Percentiles rank a stretch among this genome's conserved stretches.
These are phyloP conservation scores for Ctenoplectra terminalis DNA, from an alignment of 1,140 invertebrate species.

Conservation along the genomic window DNA sequence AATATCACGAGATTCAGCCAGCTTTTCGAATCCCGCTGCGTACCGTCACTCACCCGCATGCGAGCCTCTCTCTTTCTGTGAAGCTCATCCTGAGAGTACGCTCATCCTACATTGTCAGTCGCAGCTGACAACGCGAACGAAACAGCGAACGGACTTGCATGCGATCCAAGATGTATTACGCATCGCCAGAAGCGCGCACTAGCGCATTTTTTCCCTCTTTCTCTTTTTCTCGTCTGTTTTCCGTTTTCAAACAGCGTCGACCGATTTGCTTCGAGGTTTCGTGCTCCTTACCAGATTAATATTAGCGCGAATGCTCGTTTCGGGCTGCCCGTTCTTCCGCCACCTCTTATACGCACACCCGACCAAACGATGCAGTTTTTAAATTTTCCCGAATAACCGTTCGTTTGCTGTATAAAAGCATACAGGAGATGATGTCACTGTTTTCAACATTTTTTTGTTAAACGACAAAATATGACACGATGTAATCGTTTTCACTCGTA, in stretches of 20 bases:
- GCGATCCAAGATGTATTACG: slow-evolving; percentile 57
- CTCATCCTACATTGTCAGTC: slow-evolving; percentile 53
- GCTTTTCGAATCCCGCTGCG: neutral
- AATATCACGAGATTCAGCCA: neutral
- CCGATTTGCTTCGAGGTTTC: neutral
- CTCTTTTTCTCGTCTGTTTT: neutral
- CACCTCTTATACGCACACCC: neutral
- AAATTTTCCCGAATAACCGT: slow-evolving; percentile 3
- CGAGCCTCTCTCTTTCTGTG: neutral
- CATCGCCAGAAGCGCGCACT: neutral
- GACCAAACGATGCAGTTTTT: slow-evolving; percentile 30
- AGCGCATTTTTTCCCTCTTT: neutral
- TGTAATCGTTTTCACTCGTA: slow-evolving; percentile 13
- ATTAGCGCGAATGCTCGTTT: slow-evolving; percentile 26
- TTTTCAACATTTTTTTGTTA: too few species aligned
- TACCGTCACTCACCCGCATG: neutral
- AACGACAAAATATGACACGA: too few species aligned
- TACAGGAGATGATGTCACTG: too few species aligned
- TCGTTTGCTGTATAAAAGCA: too few species aligned
- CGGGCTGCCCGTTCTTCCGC: neutral
- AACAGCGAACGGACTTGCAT: slow-evolving; percentile 55
- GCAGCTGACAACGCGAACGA: slow-evolving; percentile 59
- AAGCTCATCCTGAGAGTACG: slow-evolving; percentile 38
- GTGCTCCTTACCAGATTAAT: neutral
- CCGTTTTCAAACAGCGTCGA: slow-evolving; percentile 9